These are phyloP conservation scores for Colletes gigas DNA, from an alignment of 1,140 invertebrate species.

Conservation along the genomic window DNA sequence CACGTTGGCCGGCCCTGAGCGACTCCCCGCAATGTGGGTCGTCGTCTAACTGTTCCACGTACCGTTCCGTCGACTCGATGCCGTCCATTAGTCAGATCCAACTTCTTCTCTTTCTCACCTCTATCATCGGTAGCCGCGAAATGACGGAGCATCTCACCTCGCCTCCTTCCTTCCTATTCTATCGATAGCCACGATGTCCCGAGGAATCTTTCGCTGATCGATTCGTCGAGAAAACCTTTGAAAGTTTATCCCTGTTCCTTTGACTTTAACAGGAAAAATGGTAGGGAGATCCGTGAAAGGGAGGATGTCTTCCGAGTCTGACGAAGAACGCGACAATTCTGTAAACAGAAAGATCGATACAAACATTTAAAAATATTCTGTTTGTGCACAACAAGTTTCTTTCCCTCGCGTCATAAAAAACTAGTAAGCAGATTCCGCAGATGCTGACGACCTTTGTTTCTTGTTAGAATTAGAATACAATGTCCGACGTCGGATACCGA, in stretches of 20 bases:
- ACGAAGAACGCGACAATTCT: too few relatives aligned
- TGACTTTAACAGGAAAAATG: background rate
- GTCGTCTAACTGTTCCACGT: conserved; percentile 76
- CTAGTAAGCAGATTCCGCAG: too few relatives aligned
- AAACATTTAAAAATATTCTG: too few relatives aligned
- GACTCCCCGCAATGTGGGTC: conserved; percentile 70
- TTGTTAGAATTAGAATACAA: too few relatives aligned
- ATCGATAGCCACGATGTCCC: background rate
- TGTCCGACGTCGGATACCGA: too few relatives aligned
- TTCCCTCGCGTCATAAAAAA: too few relatives aligned
- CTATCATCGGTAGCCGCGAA: conserved; percentile 6
- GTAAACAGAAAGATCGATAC: too few relatives aligned
- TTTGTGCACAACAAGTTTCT: too few relatives aligned
- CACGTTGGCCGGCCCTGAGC: conserved; percentile 67
- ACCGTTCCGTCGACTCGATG: conserved; percentile 67
- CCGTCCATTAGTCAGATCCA: conserved; percentile 52
- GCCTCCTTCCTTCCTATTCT: conserved; percentile 28
- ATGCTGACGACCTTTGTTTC: too few relatives aligned
- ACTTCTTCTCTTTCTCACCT: conserved; percentile 40
- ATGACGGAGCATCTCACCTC: conserved; percentile 1
- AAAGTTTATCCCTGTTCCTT: conserved; percentile 40
- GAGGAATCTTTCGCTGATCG: conserved; percentile 23
- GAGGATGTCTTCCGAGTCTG: background rate
- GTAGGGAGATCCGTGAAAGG: background rate
- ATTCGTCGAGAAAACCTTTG: conserved; percentile 25